phyloP scores from a whole-genome alignment of 1,140 invertebrate genomes.

The Stenopsyche tienmushanensis region DNA sequence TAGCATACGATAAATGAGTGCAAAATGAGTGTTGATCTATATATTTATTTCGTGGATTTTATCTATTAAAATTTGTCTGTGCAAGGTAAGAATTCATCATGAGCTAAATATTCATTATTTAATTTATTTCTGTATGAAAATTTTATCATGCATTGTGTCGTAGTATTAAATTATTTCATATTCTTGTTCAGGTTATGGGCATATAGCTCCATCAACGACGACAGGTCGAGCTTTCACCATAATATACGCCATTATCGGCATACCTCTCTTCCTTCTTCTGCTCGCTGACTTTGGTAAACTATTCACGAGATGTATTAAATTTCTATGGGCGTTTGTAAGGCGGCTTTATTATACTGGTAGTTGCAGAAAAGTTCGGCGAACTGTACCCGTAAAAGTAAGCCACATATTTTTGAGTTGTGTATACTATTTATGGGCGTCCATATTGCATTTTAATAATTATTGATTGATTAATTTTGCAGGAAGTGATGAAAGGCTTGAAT shows the following conservation, averaged over 20 bases:
- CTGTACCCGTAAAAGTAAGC: conserved; percentile 71
- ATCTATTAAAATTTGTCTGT: no score
- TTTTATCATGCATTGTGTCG: no score
- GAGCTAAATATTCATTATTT: no score
- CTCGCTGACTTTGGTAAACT: conserved; percentile 92
- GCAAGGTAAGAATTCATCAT: no score
- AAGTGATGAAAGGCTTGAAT: conserved; percentile 79
- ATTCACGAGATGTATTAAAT: conserved; percentile 88
- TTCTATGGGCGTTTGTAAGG: conserved; percentile 87
- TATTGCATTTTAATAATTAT: neutral
- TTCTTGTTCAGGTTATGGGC: conserved; percentile 80
- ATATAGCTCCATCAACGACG: conserved; percentile 84
- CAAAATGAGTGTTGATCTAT: no score
- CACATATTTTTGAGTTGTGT: neutral
- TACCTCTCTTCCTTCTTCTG: conserved; percentile 89
- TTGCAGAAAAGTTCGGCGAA: conserved; percentile 73
- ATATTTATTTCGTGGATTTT: no score
- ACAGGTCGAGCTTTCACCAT: conserved; percentile 86
- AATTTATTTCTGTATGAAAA: no score
- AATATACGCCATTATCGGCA: conserved; percentile 91
- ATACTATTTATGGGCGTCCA: neutral
- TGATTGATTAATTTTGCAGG: conserved; percentile 51
- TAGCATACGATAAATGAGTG: no score
- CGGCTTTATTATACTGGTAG: conserved; percentile 84
- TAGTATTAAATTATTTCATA: neutral